Base-by-base conservation (phyloP, 2,113 vertebrate genomes). In the Rhabdomys dilectus region DNA sequence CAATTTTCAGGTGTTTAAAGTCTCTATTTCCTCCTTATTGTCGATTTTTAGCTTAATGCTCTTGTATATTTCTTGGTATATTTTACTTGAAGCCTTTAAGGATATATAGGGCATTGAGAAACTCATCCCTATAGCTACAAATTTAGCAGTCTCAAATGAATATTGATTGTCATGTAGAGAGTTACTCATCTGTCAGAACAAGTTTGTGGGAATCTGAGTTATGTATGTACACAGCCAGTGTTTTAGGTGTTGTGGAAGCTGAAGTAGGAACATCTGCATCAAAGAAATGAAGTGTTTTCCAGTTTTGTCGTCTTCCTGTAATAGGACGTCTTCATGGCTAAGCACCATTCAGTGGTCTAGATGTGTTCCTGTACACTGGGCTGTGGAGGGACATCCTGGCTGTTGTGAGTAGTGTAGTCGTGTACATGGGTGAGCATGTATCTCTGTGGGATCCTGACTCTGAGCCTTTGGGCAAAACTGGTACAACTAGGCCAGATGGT, bases 1-100 rank as follows among this genome's bases (percentile, higher is more conserved):
- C 42, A 92, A 3, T 89, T 94, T 96, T 42, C 77, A 84, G 70
- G 31, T 77, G 34, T 96, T 92, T 76, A 3, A 17, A 51, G 26
- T 64, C 39, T 84, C n/a, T 64, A 11, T 85, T 82, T 64, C 29
- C 22, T 39, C 60, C 58, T 64, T 62, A 31, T 45, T 29, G 15
- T 64, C 64, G 58, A 29, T 45, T 84, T 85, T 26, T 58, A 64
- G n/a, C 29, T 85, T 45, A 85, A 31, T 64, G 62, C 39, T 64
- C 4, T 45, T 64, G 39, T 85, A 24, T 85, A 34, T 85, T 64
- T 85, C 82, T 85, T 85, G 60, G 17, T 45, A 19, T 85, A 85
- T 45, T 85, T 45, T 34, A 64, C 39, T 34, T 45, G 58, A 45
- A 45, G 26, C 82, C 24, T 64, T 85, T 85, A 34, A 85, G 45